A percentile compares a stretch with the other conserved stretches of the same genome.
Conservation (phyloP, 2,888 invertebrate species). For the Meghimatium bilineatum region DNA sequence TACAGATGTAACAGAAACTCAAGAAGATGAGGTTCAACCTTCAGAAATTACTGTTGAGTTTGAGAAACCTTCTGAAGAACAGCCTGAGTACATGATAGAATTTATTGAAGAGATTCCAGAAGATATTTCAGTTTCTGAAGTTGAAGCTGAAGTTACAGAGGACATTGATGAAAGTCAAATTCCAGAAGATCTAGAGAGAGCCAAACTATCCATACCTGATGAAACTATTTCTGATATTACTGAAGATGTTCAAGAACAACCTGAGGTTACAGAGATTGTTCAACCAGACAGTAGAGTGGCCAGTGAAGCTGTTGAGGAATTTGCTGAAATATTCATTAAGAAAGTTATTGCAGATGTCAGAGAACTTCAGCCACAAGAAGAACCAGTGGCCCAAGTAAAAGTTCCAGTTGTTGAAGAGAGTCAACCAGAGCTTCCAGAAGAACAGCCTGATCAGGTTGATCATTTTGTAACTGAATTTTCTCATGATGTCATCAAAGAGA, state of each 20-base stretch:
- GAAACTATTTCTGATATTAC: slow-evolving; percentile 45
- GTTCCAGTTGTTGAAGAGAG: slow-evolving; percentile 45
- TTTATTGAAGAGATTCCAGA: slow-evolving; percentile 50
- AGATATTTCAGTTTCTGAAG: slow-evolving; percentile 43
- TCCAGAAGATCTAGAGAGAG: slow-evolving; percentile 26
- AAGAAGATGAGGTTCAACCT: slow-evolving; percentile 47
- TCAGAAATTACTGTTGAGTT: slow-evolving; percentile 49
- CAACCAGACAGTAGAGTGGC: slow-evolving; percentile 40
- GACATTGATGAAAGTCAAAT: slow-evolving; percentile 49
- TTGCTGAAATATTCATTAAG: slow-evolving; percentile 54
- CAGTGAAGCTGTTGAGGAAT: slow-evolving; percentile 52
- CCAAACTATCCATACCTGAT: slow-evolving; percentile 33
- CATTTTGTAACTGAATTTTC: slow-evolving; percentile 49
- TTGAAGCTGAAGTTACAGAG: slow-evolving; percentile 27
- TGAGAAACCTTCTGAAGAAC: slow-evolving; percentile 53
- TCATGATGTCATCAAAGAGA: slow-evolving; percentile 26
- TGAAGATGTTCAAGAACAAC: slow-evolving; percentile 46
- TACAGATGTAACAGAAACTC: slow-evolving; percentile 44
- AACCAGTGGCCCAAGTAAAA: slow-evolving; percentile 48
- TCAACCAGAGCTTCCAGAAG: slow-evolving; percentile 44
- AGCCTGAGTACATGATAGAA: slow-evolving; percentile 55
- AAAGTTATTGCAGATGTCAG: slow-evolving; percentile 55
- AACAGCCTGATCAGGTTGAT: slow-evolving; percentile 22
- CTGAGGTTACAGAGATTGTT: slow-evolving; percentile 43
- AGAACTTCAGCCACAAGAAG: slow-evolving; percentile 51